phyloP scores from a whole-genome alignment of 2,888 invertebrate genomes.

The Neocrepidodera transversa region DNA sequence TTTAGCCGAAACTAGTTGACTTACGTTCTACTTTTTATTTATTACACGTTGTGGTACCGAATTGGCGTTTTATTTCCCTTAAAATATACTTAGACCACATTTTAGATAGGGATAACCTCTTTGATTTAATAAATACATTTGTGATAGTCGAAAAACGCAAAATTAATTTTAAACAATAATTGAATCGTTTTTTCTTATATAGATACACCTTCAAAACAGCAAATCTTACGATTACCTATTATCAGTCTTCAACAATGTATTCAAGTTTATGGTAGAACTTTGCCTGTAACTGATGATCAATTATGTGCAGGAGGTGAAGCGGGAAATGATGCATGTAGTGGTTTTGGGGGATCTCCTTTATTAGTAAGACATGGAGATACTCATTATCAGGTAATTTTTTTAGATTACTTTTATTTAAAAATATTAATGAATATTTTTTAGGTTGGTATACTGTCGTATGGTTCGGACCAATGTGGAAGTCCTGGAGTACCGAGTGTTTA shows the following conservation, averaged over 20 bases:
- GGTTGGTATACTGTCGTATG: slow-evolving; percentile 82
- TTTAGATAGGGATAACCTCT: no score
- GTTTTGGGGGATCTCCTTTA: slow-evolving; percentile 80
- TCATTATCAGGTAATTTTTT: slow-evolving; percentile 74
- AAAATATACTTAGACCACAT: no score
- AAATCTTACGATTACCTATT: slow-evolving; percentile 70
- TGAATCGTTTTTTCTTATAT: slow-evolving; percentile 18
- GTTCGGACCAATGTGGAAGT: slow-evolving; percentile 78
- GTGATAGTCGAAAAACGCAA: no score
- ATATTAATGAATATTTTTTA: slow-evolving; percentile 56
- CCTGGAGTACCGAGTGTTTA: slow-evolving; percentile 79
- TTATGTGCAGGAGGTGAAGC: slow-evolving; percentile 78
- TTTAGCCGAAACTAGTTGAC: no score
- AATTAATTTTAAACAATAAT: background rate
- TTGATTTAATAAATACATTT: no score
- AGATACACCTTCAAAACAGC: slow-evolving; percentile 62
- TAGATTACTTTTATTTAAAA: slow-evolving; percentile 17
- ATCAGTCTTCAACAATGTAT: slow-evolving; percentile 72
- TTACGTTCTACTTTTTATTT: no score
- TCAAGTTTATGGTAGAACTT: slow-evolving; percentile 71
- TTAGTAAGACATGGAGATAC: slow-evolving; percentile 68
- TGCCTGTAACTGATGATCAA: slow-evolving; percentile 69
- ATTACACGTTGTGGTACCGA: no score
- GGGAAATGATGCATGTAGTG: slow-evolving; percentile 78
- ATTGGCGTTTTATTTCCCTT: no score